Conservation (phyloP, 2,888 invertebrate species). For the Heteromurus nitidus region DNA sequence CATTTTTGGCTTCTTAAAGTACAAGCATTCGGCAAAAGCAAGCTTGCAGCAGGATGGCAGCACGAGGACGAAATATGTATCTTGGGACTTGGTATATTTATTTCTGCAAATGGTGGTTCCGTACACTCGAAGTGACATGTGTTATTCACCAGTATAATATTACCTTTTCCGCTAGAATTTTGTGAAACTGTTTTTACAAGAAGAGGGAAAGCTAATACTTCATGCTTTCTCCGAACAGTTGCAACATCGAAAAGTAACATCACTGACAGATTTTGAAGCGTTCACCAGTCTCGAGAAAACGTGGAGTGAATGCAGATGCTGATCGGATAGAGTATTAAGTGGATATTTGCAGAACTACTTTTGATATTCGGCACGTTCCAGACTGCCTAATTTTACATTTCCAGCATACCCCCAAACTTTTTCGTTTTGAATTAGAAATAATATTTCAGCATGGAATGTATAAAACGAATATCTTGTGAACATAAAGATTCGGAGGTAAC, state of each 20-base stretch:
- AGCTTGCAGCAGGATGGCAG: neutral
- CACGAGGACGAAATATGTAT: conserved; percentile 6
- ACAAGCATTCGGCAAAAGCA: neutral
- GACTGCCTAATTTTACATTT: conserved; percentile 25
- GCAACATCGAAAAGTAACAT: conserved; percentile 22
- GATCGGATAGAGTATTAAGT: conserved; percentile 19
- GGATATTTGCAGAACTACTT: conserved; percentile 18
- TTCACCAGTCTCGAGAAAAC: conserved; percentile 18
- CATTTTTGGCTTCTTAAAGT: neutral
- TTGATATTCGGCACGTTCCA: conserved; percentile 4
- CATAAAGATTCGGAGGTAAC: conserved; percentile 21
- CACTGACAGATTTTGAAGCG: conserved; percentile 22
- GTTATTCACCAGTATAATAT: conserved; percentile 15
- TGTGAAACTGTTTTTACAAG: conserved; percentile 7
- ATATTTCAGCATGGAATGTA: neutral
- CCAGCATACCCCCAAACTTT: conserved; percentile 4
- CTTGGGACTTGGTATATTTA: conserved; percentile 2
- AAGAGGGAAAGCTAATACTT: conserved; percentile 30
- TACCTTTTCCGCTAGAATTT: conserved; percentile 7
- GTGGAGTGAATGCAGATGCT: conserved; percentile 36
- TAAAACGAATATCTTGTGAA: conserved; percentile 19
- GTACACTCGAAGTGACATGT: conserved; percentile 14
- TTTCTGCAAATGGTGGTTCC: neutral
- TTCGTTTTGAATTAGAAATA: conserved; percentile 22
- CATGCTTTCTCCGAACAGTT: conserved; percentile 22